These are phyloP conservation scores for Ivindomyrus marchei DNA, from an alignment of 2,113 vertebrate genomes.

Conservation along the genomic window DNA sequence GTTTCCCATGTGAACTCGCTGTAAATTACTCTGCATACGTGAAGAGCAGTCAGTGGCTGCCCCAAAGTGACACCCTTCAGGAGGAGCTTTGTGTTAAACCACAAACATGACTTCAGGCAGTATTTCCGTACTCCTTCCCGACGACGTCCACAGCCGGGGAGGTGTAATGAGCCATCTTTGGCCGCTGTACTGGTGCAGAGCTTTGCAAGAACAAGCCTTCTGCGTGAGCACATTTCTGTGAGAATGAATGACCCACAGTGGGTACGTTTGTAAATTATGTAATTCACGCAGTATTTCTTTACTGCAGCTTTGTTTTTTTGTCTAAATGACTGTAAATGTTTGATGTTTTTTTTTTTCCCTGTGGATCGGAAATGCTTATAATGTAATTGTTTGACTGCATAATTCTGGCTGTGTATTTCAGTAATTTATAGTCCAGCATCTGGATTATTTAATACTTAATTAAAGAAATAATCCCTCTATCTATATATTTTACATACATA, in stretches of 20 bases:
- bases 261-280: slow-evolving; percentile 80
- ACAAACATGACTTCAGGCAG: background rate
- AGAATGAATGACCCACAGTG: slow-evolving; percentile 85
- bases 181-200: slow-evolving; percentile 23
- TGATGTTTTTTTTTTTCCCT: slow-evolving; percentile 53
- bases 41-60: background rate
- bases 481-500: background rate
- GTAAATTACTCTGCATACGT: background rate
- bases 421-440: slow-evolving; percentile 71
- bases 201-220: slow-evolving; percentile 46
- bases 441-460: slow-evolving; percentile 51
- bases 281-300: slow-evolving; percentile 83
- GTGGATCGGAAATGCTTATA: slow-evolving; percentile 65
- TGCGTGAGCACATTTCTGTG: slow-evolving; percentile 48
- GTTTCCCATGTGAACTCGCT: background rate
- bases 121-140: background rate
- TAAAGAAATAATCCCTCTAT: background rate
- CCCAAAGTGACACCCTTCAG: background rate
- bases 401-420: slow-evolving; percentile 39
- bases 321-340: slow-evolving; percentile 44
- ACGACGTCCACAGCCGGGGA: background rate
- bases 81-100: background rate
- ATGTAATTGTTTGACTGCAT: slow-evolving; percentile 38
- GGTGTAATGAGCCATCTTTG: background rate
- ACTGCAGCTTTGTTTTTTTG: slow-evolving; percentile 64